phyloP scores from a whole-genome alignment of 2,797 vertebrate species.

The Acanthis flammea region DNA sequence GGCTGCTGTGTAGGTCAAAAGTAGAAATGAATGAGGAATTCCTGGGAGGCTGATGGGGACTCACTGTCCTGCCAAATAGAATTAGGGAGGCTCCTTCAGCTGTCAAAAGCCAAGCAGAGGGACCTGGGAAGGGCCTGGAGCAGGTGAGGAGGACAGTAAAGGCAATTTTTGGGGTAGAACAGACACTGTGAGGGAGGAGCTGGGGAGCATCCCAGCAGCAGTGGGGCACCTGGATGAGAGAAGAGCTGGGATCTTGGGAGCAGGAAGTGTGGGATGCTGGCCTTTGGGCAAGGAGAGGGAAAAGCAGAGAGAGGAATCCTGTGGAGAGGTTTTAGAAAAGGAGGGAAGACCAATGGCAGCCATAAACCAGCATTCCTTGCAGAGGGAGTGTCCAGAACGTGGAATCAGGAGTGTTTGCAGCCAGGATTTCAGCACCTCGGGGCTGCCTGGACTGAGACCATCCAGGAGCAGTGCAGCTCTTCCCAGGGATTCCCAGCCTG shows the following conservation, averaged over 20 bases:
- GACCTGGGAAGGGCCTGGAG: background rate
- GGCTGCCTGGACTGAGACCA: background rate
- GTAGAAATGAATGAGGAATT: slow-evolving; percentile 15
- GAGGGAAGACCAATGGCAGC: background rate
- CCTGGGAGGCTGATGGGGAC: slow-evolving; percentile 16
- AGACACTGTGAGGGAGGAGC: background rate
- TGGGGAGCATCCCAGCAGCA: background rate
- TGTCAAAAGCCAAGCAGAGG: background rate
- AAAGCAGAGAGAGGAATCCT: background rate
- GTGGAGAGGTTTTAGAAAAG: background rate
- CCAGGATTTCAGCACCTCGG: background rate
- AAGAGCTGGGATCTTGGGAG: background rate
- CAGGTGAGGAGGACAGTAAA: background rate
- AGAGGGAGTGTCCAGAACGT: background rate
- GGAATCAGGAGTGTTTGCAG: background rate
- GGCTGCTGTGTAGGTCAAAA: slow-evolving; percentile 10
- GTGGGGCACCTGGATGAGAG: background rate
- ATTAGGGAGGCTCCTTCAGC: background rate
- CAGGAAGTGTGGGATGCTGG: background rate
- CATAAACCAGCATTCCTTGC: background rate
- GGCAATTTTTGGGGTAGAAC: background rate
- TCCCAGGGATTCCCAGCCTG: background rate
- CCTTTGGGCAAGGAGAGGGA: background rate
- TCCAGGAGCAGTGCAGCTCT: background rate
- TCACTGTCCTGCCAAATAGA: background rate